Base-by-base conservation (phyloP, 1,140 invertebrate species). In the Andrena cerasifolii region DNA sequence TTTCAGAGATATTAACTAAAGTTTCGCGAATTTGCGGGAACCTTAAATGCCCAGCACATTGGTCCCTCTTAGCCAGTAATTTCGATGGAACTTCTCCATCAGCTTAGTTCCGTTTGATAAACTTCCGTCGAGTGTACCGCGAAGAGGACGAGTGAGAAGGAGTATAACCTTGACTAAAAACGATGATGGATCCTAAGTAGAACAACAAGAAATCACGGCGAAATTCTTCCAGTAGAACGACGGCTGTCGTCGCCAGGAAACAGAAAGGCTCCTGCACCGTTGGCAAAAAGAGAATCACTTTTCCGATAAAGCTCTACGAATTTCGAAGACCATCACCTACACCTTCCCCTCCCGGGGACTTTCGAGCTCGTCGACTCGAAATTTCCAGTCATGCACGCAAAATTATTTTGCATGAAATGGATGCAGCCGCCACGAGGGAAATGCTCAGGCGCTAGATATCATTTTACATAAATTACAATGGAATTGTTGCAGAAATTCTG, bases 201-300 rank as follows among this genome's bases (percentile, higher is more conserved):
- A 47, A 47, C 24, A 33, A 66, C 63, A 33, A n/a, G 63, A 66
- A 66, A 51, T 21, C 28, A 31, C 16, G 18, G 45, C n/a, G 26
- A 21, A 36, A 66, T 66, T 66, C 28, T 51, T 66, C 63, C 21
- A 49, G 16, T 18, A 24, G 62, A 49, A 12, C 8, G 45, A 8
- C 45, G 26, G 18, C 7, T 21, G 45, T 33, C 63, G 28, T 12
- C n/a, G 16, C 47, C 21, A 7, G 28, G 18, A 24, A 66, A 66
- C 21, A n/a, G 47, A 33, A 51, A 26, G 45, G 10, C 43, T 63
- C 21, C 18, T 33, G 28, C 8, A 1, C 6, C 45, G 18, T n/a
- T 33, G 8, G 26, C 28, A 51, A 51, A 31, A 66, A 36, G 18
- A 16, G 10, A 66, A 66, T 51, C 63, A 28, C 2, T 51, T 49